Conservation (phyloP, 2,888 invertebrate genomes). For the Osedax fenrisi region DNA sequence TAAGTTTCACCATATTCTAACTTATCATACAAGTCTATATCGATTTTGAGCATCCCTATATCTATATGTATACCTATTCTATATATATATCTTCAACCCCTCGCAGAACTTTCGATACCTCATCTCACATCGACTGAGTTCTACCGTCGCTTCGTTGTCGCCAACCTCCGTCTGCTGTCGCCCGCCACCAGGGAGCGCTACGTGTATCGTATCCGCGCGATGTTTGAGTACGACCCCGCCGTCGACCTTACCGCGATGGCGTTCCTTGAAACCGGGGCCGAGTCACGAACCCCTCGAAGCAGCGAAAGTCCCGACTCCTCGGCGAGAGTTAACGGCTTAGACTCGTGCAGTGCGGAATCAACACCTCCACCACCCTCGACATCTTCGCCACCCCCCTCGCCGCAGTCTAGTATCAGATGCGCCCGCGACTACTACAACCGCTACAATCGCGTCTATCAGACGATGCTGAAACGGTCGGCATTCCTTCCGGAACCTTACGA, state of each 20-base stretch:
- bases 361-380: too few species aligned
- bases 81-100: too few species aligned
- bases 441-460: not conserved
- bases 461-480: not conserved
- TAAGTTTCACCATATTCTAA: too few species aligned
- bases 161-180: not conserved
- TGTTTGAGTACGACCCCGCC: not conserved
- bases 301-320: not conserved
- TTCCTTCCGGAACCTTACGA: not conserved
- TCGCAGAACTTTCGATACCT: not conserved
- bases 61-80: too few species aligned
- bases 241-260: not conserved
- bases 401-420: not conserved
- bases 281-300: not conserved
- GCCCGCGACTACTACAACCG: not conserved
- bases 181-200: not conserved
- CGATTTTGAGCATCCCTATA: too few species aligned
- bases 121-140: not conserved
- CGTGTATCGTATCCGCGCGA: not conserved
- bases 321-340: not conserved
- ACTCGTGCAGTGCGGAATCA: too few species aligned
- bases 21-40: too few species aligned
- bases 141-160: not conserved
- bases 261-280: not conserved
- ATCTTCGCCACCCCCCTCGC: not conserved